Evolutionary conservation across 2,797 vertebrate species (phyloP), one percentile per base, ranked within the genome.

Genomic region (Fistularia commersonii): DNA sequence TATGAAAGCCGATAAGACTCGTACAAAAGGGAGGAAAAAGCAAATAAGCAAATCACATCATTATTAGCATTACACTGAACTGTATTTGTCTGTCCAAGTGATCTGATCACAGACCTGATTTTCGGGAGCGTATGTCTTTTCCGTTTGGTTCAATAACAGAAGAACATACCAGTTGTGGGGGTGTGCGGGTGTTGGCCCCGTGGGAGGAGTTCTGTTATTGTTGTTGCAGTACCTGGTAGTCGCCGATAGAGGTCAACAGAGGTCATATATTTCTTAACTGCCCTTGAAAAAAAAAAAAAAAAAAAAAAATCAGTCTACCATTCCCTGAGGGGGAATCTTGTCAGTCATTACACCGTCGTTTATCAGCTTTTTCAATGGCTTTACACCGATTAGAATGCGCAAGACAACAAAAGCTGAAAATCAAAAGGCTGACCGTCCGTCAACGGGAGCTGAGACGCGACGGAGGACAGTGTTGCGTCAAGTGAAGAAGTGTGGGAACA

Each of bases 41-140:
- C 10, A 73, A 48, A 64, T 64, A 72, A 72, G 43, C 37, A 48
- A 77, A 69, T 71, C 70, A 61, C 72, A 73, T 74, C 74, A 77
- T 51, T 45, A 77, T 69, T 74, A 57, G 61, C 62, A 69, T 45
- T 75, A 62, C 65, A 60, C 50, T 45, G 49, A 60, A 54, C 60
- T 66, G 49, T 62, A 54, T 62, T 65, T 76, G 65, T 54, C 1
- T 13, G 36, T 35, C 58, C 50, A 47, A 6, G 36, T 83, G 77
- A 85, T 77, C 43, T 80, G 82, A 82, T 83, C 84, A 78, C 55
- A 53, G 32, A 43, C 53, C 63, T 61, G 77, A 80, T 83, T 81
- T 63, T 23, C 4, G 23, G 23, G 23, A 23, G 23, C 2, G 74
- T 87, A 73, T 80, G 64, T 77, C 73, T 76, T 66, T 55, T 51